A percentile compares a stretch with the other conserved stretches of the same genome.
These are phyloP conservation scores for Panagrolaimus sp. DNA, from an alignment of 1,140 invertebrate species.

Conservation along the genomic window DNA sequence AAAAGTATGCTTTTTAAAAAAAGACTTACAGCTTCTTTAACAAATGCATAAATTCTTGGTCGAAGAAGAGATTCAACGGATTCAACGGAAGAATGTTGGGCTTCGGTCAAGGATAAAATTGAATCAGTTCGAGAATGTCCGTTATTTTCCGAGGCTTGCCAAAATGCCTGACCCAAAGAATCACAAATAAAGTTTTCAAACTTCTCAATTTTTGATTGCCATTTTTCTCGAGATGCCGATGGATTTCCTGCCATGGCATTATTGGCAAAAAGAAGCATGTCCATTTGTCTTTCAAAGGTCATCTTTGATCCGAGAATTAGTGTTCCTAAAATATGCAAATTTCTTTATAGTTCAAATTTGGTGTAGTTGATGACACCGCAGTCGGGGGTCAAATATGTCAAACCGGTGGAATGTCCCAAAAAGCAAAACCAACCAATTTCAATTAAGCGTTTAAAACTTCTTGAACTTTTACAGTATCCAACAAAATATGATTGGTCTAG, in stretches of 20 bases:
- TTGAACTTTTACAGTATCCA: neutral
- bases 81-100: neutral
- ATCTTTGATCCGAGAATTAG: slow-evolving; percentile 8
- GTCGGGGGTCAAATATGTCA: too few relatives aligned
- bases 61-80: neutral
- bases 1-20: too few relatives aligned
- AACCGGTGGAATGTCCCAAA: too few relatives aligned
- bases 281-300: slow-evolving; percentile 6
- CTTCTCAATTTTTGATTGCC: neutral
- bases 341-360: too few relatives aligned
- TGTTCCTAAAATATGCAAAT: neutral
- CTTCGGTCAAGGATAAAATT: neutral
- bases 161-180: neutral
- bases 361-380: too few relatives aligned
- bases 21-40: slow-evolving; percentile 7
- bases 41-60: neutral
- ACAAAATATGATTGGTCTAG: slow-evolving; percentile 8
- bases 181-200: slow-evolving; percentile 14
- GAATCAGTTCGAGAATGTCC: neutral
- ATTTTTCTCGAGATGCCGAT: neutral
- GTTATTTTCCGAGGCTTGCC: neutral
- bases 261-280: neutral
- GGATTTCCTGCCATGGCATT: neutral
- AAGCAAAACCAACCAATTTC: slow-evolving; percentile 13
- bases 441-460: neutral